Conservation (phyloP, 1,140 invertebrate genomes). For the Apis florea region DNA sequence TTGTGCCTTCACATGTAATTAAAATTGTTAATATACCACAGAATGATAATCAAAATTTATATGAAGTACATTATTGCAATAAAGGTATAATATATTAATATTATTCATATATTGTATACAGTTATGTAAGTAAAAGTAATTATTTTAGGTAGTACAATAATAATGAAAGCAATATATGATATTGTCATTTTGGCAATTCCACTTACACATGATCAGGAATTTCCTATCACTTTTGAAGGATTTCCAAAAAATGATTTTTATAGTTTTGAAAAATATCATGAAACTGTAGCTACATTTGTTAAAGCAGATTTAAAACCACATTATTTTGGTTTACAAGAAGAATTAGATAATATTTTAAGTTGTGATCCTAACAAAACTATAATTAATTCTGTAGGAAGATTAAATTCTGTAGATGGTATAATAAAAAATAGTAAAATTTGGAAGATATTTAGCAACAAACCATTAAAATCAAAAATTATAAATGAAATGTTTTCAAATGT, state of each 20-base stretch:
- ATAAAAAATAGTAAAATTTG: constrained; percentile 75
- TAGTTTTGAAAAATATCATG: constrained; percentile 80
- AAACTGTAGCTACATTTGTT: constrained; percentile 83
- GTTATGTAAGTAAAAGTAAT: not conserved
- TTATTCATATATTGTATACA: not conserved
- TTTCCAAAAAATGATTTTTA: constrained; percentile 68
- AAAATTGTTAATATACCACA: constrained; percentile 66
- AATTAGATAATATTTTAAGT: constrained; percentile 79
- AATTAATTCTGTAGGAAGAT: constrained; percentile 76
- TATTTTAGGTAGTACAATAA: constrained; percentile 62
- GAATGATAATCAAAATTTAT: constrained; percentile 41
- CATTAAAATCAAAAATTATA: constrained; percentile 77
- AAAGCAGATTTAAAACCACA: constrained; percentile 79
- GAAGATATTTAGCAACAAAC: constrained; percentile 83
- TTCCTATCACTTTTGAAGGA: constrained; percentile 68
- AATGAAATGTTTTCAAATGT: constrained; percentile 80
- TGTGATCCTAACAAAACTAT: constrained; percentile 76
- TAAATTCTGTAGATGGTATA: constrained; percentile 75
- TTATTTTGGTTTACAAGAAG: constrained; percentile 77
- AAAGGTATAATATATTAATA: constrained; percentile 47
- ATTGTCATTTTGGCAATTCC: constrained; percentile 84
- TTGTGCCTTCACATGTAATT: constrained; percentile 72
- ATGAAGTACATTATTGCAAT: constrained; percentile 67
- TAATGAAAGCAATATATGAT: constrained; percentile 79
- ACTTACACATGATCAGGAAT: constrained; percentile 77